These are phyloP conservation scores for Drosophila yakuba DNA, from an alignment of 1,140 invertebrate species.

Conservation along the genomic window DNA sequence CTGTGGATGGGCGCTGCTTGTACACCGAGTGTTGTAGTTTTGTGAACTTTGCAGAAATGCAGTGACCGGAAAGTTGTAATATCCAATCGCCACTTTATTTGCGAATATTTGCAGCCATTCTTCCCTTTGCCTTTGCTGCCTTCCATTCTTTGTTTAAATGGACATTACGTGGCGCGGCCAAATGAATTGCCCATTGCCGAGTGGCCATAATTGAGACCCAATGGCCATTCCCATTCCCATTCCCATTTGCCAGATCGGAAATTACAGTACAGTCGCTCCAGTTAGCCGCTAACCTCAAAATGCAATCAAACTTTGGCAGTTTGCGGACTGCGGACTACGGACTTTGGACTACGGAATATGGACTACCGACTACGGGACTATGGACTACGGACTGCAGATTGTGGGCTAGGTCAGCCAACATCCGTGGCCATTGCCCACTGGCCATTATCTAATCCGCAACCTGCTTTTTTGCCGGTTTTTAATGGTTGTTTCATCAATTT, in stretches of 20 bases:
- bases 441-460: conserved; percentile 23
- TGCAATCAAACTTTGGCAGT: conserved; percentile 46
- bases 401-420: conserved; percentile 7
- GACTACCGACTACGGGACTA: neutral
- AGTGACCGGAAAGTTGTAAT: conserved; percentile 82
- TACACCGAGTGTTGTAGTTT: conserved; percentile 58
- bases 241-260: conserved; percentile 29
- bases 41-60: conserved; percentile 82
- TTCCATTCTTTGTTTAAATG: conserved; percentile 55
- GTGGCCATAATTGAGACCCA: conserved; percentile 68
- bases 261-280: conserved; percentile 37
- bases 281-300: conserved; percentile 41
- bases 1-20: neutral
- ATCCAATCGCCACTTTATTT: conserved; percentile 83
- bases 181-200: conserved; percentile 66
- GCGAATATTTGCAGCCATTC: conserved; percentile 30
- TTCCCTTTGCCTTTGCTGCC: neutral
- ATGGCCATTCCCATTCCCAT: conserved; percentile 29
- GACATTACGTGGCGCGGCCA: conserved; percentile 59
- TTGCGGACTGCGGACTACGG: neutral
- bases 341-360: neutral
- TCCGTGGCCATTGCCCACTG: neutral
- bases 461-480: neutral
- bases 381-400: neutral
- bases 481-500: conserved; percentile 19